Evolutionary conservation across 2,113 vertebrate species (phyloP), one percentile per base, ranked within the genome.

Genomic region (Thalassoma bifasciatum): DNA sequence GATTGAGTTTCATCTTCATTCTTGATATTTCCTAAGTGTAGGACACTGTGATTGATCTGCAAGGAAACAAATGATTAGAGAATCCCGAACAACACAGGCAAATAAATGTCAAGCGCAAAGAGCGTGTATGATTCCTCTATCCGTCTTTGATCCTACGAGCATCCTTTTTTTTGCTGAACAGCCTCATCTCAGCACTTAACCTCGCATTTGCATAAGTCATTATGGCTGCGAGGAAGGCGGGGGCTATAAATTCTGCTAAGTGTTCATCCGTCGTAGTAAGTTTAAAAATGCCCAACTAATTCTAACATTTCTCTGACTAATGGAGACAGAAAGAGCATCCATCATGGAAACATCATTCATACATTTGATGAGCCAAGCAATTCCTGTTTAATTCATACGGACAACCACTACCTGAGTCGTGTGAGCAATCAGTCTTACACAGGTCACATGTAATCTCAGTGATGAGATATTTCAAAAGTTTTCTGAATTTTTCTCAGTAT

Each of bases 151-250:
- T 60, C 61, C 8, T 59, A 78, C 50, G 74, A 59, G 70, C 63
- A 51, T 76, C 82, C 53, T 26, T 44, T 57, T 58, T 46, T 56
- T 78, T 77, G 67, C 81, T 75, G 71, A 88, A 81, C 69, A 78
- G 59, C 66, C 88, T 84, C 82, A 79, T 87, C 86, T 86, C 81
- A 74, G 79, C 85, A 89, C 81, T 90, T 89, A 92, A 89, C 86
- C 87, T 89, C 83, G 59, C 36, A 93, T 92, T 93, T 93, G 86
- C 92, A 93, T 92, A 93, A 90, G 88, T 87, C 92, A 91, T 93
- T 93, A 92, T 65, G 74, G 68, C 63, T 91, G 88, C 88, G 86
- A 89, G 80, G 79, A 88, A 74, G 11, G 67, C 84, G 83, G 72
- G 81, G 86, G 83, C 81, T 53, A 92, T 92, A 88, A 90, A 92